These are phyloP conservation scores for Anser brachyrhynchus DNA, from an alignment of 2,113 vertebrate genomes.

Conservation along the genomic window DNA sequence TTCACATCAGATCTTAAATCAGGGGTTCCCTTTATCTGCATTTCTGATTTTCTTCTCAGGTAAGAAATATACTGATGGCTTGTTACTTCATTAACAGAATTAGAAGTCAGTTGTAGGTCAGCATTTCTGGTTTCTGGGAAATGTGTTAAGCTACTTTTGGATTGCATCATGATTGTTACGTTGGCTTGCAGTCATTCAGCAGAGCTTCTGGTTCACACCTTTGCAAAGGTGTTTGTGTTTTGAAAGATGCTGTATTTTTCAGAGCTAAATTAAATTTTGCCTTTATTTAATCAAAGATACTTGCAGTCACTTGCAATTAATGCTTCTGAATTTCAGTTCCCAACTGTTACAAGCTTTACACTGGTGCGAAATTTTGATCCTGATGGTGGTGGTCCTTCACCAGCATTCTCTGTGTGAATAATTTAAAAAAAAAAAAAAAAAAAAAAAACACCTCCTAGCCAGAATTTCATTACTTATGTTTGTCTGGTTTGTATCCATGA, in stretches of 20 bases:
- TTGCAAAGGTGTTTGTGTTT: neutral
- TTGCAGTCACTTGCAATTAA: neutral
- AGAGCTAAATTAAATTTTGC: neutral
- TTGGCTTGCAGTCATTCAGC: neutral
- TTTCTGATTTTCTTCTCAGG: neutral
- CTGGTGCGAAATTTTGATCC: neutral
- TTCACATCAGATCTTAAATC: neutral
- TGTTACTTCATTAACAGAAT: neutral
- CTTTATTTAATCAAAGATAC: neutral
- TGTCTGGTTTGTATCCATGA: neutral
- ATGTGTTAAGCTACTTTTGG: neutral
- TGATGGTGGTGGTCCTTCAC: neutral
- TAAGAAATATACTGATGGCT: neutral
- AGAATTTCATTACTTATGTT: neutral
- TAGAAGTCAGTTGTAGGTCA: neutral
- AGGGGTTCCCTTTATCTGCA: neutral
- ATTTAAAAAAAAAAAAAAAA: neutral
- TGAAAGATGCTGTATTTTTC: slow-evolving; percentile 11
- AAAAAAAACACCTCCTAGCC: neutral
- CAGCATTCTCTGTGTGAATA: neutral
- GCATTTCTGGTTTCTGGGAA: neutral
- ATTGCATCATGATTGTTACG: neutral
- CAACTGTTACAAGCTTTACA: neutral
- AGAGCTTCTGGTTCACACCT: slow-evolving; percentile 32
- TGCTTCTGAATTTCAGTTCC: neutral